Percentiles rank a stretch among this genome's conserved stretches.
These are phyloP conservation scores for Amphiprion ocellaris DNA, from an alignment of 2,113 vertebrate genomes.

Conservation along the genomic window DNA sequence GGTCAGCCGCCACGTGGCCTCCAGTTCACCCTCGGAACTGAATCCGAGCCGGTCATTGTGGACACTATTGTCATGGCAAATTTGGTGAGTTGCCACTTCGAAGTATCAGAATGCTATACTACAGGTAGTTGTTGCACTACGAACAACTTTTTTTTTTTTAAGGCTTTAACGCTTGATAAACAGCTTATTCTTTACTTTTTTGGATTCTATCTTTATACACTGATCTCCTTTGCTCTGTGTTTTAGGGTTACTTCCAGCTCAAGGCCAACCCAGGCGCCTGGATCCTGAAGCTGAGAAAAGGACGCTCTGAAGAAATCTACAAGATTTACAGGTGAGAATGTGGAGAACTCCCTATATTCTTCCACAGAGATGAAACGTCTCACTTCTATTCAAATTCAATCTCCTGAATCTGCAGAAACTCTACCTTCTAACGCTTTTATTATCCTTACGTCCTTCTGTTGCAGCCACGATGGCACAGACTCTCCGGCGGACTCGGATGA, in stretches of 20 bases:
- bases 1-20: conserved; percentile 96
- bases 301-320: conserved; percentile 98
- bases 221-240: background rate
- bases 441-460: background rate
- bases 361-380: background rate
- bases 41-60: conserved; percentile 88
- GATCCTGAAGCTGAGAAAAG: conserved; percentile 94
- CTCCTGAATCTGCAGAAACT: background rate
- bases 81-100: conserved; percentile 82
- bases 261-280: conserved; percentile 98
- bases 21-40: conserved; percentile 95
- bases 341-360: background rate
- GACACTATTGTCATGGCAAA: conserved; percentile 99
- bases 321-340: conserved; percentile 93
- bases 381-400: background rate
- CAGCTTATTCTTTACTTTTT: background rate
- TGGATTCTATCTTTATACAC: background rate
- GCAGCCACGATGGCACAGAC: conserved; percentile 97
- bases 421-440: background rate
- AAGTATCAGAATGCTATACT: too few species aligned
- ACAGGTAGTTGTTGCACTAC: too few species aligned
- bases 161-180: too few species aligned
- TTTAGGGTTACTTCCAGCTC: conserved; percentile 97
- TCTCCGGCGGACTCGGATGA: conserved; percentile 92
- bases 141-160: too few species aligned